phyloP scores from a whole-genome alignment of 2,113 vertebrate genomes.

The Ctenomys sociabilis region DNA sequence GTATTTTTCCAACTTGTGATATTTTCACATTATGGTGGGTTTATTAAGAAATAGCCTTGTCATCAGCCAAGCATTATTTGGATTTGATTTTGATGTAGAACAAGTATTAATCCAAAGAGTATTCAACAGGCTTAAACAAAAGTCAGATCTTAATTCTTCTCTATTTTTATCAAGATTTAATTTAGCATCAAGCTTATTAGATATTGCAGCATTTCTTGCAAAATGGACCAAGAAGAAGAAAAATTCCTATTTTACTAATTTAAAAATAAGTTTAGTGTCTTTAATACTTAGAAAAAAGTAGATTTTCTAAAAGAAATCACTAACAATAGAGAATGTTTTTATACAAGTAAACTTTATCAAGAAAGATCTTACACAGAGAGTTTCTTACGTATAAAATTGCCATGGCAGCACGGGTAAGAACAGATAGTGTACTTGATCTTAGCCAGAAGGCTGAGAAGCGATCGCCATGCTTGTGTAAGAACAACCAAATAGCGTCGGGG shows the following conservation, averaged over 20 bases:
- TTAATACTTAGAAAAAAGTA: slow-evolving; percentile 6
- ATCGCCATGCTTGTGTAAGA: neutral
- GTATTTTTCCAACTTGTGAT: neutral
- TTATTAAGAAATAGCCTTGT: neutral
- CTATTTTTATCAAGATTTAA: slow-evolving; percentile 31
- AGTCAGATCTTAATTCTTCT: neutral
- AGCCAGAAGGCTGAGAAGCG: too few relatives aligned
- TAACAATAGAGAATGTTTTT: neutral
- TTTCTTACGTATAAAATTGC: neutral
- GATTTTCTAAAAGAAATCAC: neutral
- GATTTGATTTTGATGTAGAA: slow-evolving; percentile 25
- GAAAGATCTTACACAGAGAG: neutral
- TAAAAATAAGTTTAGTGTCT: neutral
- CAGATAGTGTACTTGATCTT: too few relatives aligned
- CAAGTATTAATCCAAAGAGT: neutral
- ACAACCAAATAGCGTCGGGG: neutral
- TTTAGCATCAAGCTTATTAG: neutral
- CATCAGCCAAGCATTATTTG: neutral
- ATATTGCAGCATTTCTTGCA: neutral
- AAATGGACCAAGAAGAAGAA: neutral
- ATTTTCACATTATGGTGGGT: neutral
- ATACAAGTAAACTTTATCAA: neutral
- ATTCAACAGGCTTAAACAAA: neutral
- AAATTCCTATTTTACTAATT: neutral
- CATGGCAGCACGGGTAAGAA: neutral